Base-by-base conservation (phyloP, 2,888 invertebrate genomes). In the Drosophila falleni region DNA sequence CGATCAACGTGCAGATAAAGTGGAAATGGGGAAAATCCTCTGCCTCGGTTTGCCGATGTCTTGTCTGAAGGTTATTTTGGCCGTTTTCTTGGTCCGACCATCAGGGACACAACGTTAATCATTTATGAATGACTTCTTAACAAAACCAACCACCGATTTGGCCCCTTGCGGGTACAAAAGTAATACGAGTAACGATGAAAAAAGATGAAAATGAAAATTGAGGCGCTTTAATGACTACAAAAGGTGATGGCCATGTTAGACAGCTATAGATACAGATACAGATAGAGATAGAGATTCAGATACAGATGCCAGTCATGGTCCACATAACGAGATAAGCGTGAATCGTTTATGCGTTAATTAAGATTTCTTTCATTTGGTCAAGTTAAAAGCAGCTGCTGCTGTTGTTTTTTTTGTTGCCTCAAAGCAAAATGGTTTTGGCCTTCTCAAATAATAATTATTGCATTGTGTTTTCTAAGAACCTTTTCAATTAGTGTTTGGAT, bases 301-400 rank as follows among this genome's bases (percentile, higher is more conserved):
- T 10, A 39, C 50, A 39, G 26, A 54, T 42, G 59, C 39, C 49
- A 47, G 75, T 53, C 75, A 65, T 69, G 69, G 67, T 49, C 54
- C 71, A 66, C 75, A 55, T 71, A 74, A 74, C 63, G 71, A 86
- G 81, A 81, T 79, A 78, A 87, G 79, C 81, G 69, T 75, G 69
- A 79, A 87, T 74, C 74, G 79, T 72, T 80, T 71, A 81, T 71
- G 81, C 84, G 77, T 80, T 80, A 84, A 81, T 80, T 87, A 81
- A 84, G 84, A 84, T 87, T 81, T 79, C 74, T 72, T 86, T 74
- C 62, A 68, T 60, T 71, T 67, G 67, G 63, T 58, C 51, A 60
- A 50, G 55, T 46, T 58, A 19, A 67, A 31, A 60, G 55, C 55
- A 42, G 53, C 59, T 33, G 53, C 33, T 19, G 31, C 33, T 49